Base-by-base conservation (phyloP, 2,888 invertebrate genomes). In the Lycocerus yunnanus region DNA sequence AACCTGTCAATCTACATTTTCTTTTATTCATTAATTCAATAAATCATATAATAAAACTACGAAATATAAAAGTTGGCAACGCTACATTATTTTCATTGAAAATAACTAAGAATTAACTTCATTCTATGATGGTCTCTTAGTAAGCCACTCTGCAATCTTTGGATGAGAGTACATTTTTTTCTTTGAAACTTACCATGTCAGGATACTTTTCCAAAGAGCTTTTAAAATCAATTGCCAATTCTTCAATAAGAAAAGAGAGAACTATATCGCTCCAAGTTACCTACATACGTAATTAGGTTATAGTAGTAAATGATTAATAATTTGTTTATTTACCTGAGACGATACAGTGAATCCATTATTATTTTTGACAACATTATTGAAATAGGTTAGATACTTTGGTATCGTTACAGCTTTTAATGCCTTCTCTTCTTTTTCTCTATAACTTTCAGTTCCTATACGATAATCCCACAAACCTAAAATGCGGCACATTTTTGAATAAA, bases 71-170 rank as follows among this genome's bases (percentile, higher is more conserved):
- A n/a, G n/a, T n/a, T n/a, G n/a, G n/a, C n/a, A n/a, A n/a, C n/a
- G n/a, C n/a, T n/a, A n/a, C n/a, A n/a, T n/a, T n/a, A n/a, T n/a
- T n/a, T n/a, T n/a, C n/a, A n/a, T n/a, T n/a, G n/a, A n/a, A n/a
- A n/a, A n/a, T n/a, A n/a, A n/a, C n/a, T 43, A 43, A 43, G n/a
- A 43, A n/a, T n/a, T n/a, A 0, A 2, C n/a, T 15, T 78, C 79
- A n/a, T 79, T 78, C 4, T n/a, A n/a, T n/a, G n/a, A n/a, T 10
- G 92, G 92, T 74, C 92, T 88, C 78, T 89, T 90, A 66, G 88
- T 90, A 61, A 92, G 86, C 92, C 92, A 93, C 14, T 87, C 88
- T 82, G 91, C 91, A 80, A 93, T 91, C 21, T 87, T 85, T 2
- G 92, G 91, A 66, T 90, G 78, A 1, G 85, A 86, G 10, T 89